phyloP scores from a whole-genome alignment of 2,797 vertebrate genomes.

The Falco novaeseelandiae region DNA sequence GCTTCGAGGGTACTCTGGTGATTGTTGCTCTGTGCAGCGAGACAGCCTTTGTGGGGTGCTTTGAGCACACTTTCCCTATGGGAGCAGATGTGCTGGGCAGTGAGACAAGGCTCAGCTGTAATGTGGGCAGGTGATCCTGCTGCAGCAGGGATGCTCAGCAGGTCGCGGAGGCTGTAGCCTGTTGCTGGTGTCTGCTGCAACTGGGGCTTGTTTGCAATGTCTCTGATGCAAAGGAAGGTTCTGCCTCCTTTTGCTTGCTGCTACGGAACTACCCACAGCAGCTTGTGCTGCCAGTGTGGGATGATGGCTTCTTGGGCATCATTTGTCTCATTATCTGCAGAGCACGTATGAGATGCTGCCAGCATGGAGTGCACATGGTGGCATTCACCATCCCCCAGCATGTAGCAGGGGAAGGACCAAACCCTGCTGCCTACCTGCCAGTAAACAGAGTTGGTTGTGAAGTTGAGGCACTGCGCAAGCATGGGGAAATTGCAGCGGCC shows the following conservation, averaged over 20 bases:
- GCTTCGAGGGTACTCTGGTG: rapidly evolving
- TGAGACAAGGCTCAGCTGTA: no score
- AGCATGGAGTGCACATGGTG: rapidly evolving
- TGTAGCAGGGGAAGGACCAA: rapidly evolving
- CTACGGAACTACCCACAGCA: background rate
- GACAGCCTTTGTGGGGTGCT: background rate
- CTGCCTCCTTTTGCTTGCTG: background rate
- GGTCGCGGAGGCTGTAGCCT: background rate
- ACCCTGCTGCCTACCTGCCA: background rate
- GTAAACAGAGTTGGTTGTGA: rapidly evolving
- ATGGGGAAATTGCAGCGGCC: rapidly evolving
- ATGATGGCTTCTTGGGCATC: rapidly evolving
- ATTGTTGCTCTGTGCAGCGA: rapidly evolving
- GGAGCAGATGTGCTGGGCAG: background rate
- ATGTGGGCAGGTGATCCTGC: rapidly evolving
- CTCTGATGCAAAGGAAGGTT: background rate
- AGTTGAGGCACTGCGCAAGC: rapidly evolving
- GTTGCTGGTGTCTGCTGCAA: background rate
- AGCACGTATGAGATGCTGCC: rapidly evolving
- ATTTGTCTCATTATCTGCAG: rapidly evolving
- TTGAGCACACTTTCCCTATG: rapidly evolving
- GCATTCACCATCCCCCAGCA: rapidly evolving
- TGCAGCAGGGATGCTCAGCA: rapidly evolving
- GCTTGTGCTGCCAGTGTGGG: rapidly evolving
- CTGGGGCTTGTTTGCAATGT: background rate